A percentile compares a stretch with the other conserved stretches of the same genome.
Evolutionary conservation across 30 jellyfish, hydroid and myxozoan genomes (phyloP).

Genomic region (Catostylus mosaicus): DNA sequence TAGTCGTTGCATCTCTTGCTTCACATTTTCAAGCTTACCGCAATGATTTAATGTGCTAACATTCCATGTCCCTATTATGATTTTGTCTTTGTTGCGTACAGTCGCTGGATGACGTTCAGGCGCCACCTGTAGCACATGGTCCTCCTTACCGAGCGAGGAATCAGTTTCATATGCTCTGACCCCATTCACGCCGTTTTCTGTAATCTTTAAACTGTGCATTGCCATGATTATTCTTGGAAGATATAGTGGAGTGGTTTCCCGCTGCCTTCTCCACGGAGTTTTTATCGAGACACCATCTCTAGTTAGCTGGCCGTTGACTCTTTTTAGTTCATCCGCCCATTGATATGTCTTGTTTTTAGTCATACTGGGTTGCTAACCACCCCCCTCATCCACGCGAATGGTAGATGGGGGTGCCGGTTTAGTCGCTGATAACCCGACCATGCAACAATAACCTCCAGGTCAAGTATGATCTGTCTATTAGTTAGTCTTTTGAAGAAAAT

Average conservation of each 20-base stretch:
- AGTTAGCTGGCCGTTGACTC: no score
- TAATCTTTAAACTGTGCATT: background rate
- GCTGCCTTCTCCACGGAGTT: background rate
- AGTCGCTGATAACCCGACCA: no score
- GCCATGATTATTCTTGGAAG: background rate
- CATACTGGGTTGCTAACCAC: no score
- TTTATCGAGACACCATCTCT: no score
- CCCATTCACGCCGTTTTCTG: conserved; percentile 6
- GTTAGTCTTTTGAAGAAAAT: no score
- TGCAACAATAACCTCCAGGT: no score
- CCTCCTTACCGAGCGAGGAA: conserved; percentile 15
- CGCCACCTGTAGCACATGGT: background rate
- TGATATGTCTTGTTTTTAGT: no score
- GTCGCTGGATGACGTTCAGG: conserved; percentile 23
- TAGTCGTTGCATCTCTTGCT: conserved; percentile 29
- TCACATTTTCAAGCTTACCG: conserved; percentile 25
- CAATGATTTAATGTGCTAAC: background rate
- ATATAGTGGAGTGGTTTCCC: background rate
- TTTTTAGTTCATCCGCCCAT: no score
- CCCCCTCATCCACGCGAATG: no score
- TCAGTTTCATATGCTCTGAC: background rate
- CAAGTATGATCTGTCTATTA: no score
- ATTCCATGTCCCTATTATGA: conserved; percentile 54
- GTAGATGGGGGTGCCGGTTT: no score
- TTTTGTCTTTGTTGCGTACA: background rate